A percentile compares a stretch with the other conserved stretches of the same genome.
Evolutionary conservation across 1,140 invertebrate species (phyloP).

Genomic region (Aricia agestis): DNA sequence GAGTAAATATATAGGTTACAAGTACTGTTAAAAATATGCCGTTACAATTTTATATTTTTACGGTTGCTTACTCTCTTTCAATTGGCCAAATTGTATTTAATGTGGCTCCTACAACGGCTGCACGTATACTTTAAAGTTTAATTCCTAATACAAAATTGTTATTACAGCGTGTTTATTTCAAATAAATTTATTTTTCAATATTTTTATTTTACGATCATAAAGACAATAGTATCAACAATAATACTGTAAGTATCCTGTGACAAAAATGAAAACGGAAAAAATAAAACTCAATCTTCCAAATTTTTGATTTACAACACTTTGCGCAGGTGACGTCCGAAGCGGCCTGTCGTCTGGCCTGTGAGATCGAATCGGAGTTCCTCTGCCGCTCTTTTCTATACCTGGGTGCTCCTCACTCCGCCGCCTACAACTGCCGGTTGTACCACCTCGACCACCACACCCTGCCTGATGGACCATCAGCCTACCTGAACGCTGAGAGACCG

Average conservation of each 20-base stretch:
- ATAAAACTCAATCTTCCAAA: neutral
- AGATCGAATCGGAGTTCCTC: constrained; percentile 94
- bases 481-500: constrained; percentile 90
- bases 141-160: no score
- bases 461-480: constrained; percentile 93
- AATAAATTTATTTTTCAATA: no score
- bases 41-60: constrained; percentile 13
- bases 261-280: no score
- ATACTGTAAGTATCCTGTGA: no score
- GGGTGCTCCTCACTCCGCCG: constrained; percentile 82
- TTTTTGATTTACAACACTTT: constrained; percentile 5
- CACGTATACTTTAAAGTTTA: no score
- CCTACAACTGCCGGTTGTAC: constrained; percentile 94
- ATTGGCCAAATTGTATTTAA: neutral
- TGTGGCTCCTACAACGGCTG: no score
- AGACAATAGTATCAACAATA: no score
- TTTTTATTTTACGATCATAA: no score
- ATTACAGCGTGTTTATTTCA: no score
- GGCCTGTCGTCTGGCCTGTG: constrained; percentile 91
- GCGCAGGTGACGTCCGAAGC: constrained; percentile 85
- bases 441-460: constrained; percentile 94
- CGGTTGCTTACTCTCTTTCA: neutral
- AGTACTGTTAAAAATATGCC: neutral
- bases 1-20: constrained; percentile 11
- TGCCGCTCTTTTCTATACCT: constrained; percentile 93